Conservation (phyloP, 2,113 vertebrate genomes). For the Paratilapia polleni region DNA sequence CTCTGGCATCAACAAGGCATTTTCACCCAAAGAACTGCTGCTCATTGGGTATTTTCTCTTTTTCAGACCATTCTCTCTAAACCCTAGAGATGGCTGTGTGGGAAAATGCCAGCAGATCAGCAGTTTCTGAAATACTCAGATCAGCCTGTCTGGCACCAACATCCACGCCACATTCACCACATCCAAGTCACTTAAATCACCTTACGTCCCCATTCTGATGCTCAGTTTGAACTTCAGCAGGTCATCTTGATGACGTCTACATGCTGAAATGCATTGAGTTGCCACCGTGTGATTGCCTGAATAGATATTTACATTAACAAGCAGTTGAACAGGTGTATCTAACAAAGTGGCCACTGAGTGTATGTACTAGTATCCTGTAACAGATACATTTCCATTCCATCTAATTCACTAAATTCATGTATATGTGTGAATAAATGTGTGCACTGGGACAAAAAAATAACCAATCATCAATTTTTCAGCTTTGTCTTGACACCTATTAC, state of each 20-base stretch:
- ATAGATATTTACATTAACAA: neutral
- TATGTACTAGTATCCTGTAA: neutral
- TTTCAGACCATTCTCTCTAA: neutral
- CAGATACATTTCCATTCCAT: neutral
- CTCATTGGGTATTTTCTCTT: neutral
- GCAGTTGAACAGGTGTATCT: neutral
- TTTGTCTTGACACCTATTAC: conserved; percentile 89
- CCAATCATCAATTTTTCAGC: conserved; percentile 69
- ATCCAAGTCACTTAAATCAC: neutral
- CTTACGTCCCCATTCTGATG: neutral
- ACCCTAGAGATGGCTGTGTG: neutral
- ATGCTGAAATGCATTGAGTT: neutral
- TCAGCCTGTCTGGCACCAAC: neutral
- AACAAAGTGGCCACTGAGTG: neutral
- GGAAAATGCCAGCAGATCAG: neutral
- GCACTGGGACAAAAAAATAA: neutral
- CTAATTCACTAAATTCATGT: neutral
- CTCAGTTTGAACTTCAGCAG: neutral
- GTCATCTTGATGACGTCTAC: neutral
- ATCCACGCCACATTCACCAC: neutral
- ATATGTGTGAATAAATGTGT: neutral
- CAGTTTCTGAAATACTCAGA: neutral
- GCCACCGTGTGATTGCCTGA: neutral
- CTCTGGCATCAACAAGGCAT: neutral
- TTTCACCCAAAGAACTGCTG: neutral